A percentile compares a stretch with the other conserved stretches of the same genome.
Evolutionary conservation across 2,113 vertebrate genomes (phyloP).

Genomic region (Oncorhynchus mykiss): DNA sequence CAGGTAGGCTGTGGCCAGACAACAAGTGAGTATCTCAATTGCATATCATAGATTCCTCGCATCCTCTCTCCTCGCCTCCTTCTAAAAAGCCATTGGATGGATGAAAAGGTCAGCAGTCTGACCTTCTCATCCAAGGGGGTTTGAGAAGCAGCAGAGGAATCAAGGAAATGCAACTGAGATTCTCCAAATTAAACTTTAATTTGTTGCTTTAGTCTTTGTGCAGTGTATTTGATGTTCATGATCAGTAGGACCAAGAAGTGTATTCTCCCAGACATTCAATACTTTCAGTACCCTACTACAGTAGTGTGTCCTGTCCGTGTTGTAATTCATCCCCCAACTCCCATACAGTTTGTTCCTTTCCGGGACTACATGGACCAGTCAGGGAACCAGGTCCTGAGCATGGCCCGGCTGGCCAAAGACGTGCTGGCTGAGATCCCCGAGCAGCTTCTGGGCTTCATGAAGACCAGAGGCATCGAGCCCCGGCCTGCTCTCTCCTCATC

Average conservation of each 20-base stretch:
- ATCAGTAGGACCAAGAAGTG: slow-evolving; percentile 19
- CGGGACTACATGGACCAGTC: slow-evolving; percentile 94
- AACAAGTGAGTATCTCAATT: not conserved
- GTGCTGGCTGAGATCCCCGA: slow-evolving; percentile 95
- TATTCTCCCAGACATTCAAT: not conserved
- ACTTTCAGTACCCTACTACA: not conserved
- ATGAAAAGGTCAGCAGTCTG: too few species aligned
- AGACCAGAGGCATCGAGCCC: slow-evolving; percentile 86
- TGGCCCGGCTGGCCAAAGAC: slow-evolving; percentile 94
- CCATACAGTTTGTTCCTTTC: slow-evolving; percentile 90
- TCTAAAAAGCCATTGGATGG: too few species aligned
- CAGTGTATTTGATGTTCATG: too few species aligned
- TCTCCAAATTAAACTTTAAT: too few species aligned
- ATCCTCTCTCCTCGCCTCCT: too few species aligned
- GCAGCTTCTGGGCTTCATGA: slow-evolving; percentile 96
- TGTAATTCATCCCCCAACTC: not conserved
- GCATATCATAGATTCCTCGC: too few species aligned
- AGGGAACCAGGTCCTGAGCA: slow-evolving; percentile 94
- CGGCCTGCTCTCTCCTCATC: slow-evolving; percentile 68
- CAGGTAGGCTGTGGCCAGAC: slow-evolving; percentile 76
- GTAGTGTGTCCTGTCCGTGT: not conserved
- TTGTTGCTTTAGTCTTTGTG: not conserved
- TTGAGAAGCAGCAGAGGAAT: too few species aligned
- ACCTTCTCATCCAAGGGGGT: too few species aligned
- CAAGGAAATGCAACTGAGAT: too few species aligned